phyloP scores from a whole-genome alignment of 1,140 invertebrate genomes.

The Lepeophtheirus salmonis region DNA sequence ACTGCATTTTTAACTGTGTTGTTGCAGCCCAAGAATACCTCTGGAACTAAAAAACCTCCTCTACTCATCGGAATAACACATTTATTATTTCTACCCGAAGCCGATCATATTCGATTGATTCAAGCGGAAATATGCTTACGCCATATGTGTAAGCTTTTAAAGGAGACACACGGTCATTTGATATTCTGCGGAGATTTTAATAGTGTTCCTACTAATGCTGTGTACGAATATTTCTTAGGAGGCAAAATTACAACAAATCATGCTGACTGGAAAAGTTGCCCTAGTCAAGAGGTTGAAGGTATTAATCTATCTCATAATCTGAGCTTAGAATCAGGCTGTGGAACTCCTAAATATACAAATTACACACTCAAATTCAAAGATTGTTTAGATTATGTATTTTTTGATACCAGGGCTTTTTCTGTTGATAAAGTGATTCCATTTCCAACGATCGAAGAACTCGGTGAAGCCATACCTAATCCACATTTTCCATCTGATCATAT shows the following conservation, averaged over 20 bases:
- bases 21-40: background rate
- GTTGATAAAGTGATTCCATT: constrained; percentile 52
- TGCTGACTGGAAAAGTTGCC: constrained; percentile 24
- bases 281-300: constrained; percentile 4
- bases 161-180: constrained; percentile 14
- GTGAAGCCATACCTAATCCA: constrained; percentile 47
- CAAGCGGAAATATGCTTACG: constrained; percentile 29
- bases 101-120: constrained; percentile 63
- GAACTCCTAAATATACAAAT: constrained; percentile 50
- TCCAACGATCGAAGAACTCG: constrained; percentile 51
- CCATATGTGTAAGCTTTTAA: constrained; percentile 27
- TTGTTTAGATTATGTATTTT: constrained; percentile 83
- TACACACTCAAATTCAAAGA: constrained; percentile 59
- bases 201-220: constrained; percentile 24
- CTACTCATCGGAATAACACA: constrained; percentile 69
- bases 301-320: constrained; percentile 18
- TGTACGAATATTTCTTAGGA: constrained; percentile 23
- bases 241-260: constrained; percentile 24
- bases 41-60: constrained; percentile 27
- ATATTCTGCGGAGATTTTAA: constrained; percentile 32
- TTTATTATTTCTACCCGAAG: constrained; percentile 72
- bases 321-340: constrained; percentile 29
- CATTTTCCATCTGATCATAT: constrained; percentile 83
- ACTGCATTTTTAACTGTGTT: constrained; percentile 2
- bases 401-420: constrained; percentile 41